Evolutionary conservation across 2,797 vertebrate species (phyloP).

Genomic region (Danio kyathit): DNA sequence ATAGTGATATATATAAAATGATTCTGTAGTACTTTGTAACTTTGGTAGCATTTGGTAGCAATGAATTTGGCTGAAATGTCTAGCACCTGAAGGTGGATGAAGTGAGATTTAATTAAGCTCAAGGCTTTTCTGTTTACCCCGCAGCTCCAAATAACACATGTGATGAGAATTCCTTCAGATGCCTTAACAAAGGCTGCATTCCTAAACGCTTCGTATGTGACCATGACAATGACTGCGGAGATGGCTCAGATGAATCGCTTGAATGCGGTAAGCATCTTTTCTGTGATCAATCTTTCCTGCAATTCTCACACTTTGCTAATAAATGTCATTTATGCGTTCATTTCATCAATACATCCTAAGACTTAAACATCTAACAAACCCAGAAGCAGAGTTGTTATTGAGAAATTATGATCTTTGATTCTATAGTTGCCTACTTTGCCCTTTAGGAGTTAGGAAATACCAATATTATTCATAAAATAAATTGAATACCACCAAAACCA

Average conservation of each 20-base stretch:
- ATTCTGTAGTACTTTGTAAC: background rate
- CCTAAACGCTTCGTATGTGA: conserved; percentile 94
- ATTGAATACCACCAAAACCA: background rate
- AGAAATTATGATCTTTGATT: background rate
- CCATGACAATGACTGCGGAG: conserved; percentile 95
- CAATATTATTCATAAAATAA: conserved; percentile 9
- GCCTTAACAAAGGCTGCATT: conserved; percentile 93
- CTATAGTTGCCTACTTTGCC: background rate
- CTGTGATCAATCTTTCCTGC: conserved; percentile 9
- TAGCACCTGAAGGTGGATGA: background rate
- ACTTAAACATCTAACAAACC: background rate
- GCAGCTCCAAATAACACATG: conserved; percentile 97
- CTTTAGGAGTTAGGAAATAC: background rate
- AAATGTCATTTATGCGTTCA: background rate
- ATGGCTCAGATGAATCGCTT: conserved; percentile 93
- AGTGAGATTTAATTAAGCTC: conserved; percentile 32
- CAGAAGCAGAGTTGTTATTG: background rate
- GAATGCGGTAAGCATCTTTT: conserved; percentile 89
- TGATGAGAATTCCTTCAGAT: conserved; percentile 93
- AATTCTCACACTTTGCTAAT: background rate
- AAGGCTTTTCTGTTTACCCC: conserved; percentile 36
- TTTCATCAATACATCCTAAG: background rate
- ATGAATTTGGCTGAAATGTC: conserved; percentile 18
- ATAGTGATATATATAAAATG: too few species aligned
- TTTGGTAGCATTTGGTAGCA: background rate